phyloP scores from a whole-genome alignment of 2,113 vertebrate genomes.

The Gambusia affinis region DNA sequence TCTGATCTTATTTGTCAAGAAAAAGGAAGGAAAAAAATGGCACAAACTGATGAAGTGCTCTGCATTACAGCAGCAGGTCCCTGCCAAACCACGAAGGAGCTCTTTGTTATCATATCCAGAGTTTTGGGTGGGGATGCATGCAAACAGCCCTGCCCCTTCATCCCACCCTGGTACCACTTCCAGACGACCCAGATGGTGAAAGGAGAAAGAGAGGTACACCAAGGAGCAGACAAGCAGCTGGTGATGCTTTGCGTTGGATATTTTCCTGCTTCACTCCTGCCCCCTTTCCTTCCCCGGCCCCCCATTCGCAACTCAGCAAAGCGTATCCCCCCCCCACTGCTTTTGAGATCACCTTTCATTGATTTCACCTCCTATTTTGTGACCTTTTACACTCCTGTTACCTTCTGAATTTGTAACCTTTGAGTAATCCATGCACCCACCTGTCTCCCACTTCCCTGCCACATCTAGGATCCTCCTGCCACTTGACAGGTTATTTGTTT shows the following conservation, averaged over 20 bases:
- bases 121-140: conserved; percentile 4
- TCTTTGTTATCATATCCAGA: background rate
- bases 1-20: background rate
- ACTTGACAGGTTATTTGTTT: conserved; percentile 3
- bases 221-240: conserved; percentile 21
- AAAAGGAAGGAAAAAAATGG: background rate
- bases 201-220: conserved; percentile 28
- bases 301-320: conserved; percentile 16
- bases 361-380: conserved; percentile 36
- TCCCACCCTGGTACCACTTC: conserved; percentile 50
- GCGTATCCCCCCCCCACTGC: conserved; percentile 9
- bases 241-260: conserved; percentile 17
- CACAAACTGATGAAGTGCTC: background rate
- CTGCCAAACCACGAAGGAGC: background rate
- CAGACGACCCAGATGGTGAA: conserved; percentile 57
- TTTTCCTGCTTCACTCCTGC: conserved; percentile 6
- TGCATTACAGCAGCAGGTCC: background rate
- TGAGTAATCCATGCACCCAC: conserved; percentile 24
- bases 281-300: conserved; percentile 15
- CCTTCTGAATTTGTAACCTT: conserved; percentile 48
- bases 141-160: conserved; percentile 26
- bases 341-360: conserved; percentile 15
- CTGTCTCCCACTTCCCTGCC: background rate
- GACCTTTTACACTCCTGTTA: conserved; percentile 58
- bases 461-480: background rate